Conservation (phyloP, 2,888 invertebrate genomes). For the Phoronis australis region DNA sequence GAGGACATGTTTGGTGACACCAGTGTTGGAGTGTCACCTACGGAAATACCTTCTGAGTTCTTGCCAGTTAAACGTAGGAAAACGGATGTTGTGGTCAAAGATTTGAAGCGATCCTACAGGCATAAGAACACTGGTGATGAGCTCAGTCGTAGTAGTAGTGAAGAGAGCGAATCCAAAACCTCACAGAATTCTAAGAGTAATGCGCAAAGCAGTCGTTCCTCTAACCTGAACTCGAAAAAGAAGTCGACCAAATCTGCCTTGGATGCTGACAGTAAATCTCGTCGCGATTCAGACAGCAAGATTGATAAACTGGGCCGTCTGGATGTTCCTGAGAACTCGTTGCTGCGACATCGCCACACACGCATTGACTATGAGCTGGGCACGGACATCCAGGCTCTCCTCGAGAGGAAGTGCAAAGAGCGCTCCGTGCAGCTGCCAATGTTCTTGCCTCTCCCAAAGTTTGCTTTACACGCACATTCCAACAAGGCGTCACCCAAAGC, state of each 20-base stretch:
- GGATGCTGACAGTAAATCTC: not conserved
- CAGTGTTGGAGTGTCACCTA: constrained; percentile 21
- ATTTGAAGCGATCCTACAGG: constrained; percentile 23
- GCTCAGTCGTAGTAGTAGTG: constrained; percentile 35
- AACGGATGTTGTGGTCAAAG: constrained; percentile 29
- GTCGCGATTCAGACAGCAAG: not conserved
- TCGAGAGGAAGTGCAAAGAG: no score
- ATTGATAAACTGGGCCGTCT: not conserved
- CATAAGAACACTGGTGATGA: constrained; percentile 19
- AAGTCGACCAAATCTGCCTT: not conserved
- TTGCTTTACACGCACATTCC: constrained; percentile 59
- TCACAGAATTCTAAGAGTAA: not conserved
- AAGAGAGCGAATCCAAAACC: constrained; percentile 11
- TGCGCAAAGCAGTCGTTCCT: not conserved
- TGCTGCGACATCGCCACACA: no score
- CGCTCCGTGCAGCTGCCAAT: constrained; percentile 57
- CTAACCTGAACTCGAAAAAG: not conserved
- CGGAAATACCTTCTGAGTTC: constrained; percentile 29
- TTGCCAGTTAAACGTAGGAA: constrained; percentile 14
- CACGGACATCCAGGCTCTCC: not conserved
- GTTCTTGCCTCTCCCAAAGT: constrained; percentile 80
- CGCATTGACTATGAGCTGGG: no score
- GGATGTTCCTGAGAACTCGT: not conserved
- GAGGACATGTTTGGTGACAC: constrained; percentile 16
- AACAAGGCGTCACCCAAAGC: constrained; percentile 23